phyloP scores from a whole-genome alignment of 1,140 invertebrate genomes.

The Platyscapa corneri region DNA sequence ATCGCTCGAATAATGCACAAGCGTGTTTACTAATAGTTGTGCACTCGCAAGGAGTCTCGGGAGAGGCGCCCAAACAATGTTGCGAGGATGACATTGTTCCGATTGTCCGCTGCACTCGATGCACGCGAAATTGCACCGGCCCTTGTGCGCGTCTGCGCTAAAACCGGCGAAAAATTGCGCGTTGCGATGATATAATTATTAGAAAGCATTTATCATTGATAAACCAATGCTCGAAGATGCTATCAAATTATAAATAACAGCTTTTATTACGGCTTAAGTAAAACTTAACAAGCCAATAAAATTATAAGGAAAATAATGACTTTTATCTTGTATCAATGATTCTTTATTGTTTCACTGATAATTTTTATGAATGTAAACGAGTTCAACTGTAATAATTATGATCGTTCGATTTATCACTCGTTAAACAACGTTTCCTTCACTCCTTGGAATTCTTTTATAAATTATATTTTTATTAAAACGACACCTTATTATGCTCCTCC shows the following conservation, averaged over 20 bases:
- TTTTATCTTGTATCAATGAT: neutral
- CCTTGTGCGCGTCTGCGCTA: neutral
- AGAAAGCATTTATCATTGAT: neutral
- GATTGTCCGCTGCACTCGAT: neutral
- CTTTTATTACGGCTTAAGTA: neutral
- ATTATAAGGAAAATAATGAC: neutral
- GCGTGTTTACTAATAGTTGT: neutral
- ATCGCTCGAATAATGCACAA: neutral
- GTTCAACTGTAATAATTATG: neutral
- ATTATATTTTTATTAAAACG: neutral
- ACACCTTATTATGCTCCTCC: neutral
- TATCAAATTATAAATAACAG: neutral
- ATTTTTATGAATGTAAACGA: neutral
- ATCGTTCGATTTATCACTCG: neutral
- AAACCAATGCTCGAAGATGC: neutral
- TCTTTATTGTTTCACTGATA: slow-evolving; percentile 3
- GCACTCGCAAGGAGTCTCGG: neutral
- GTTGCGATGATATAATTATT: neutral
- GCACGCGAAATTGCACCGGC: neutral
- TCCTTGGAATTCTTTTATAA: neutral
- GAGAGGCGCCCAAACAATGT: neutral
- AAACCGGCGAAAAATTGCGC: no score
- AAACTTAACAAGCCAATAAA: neutral
- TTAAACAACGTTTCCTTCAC: neutral
- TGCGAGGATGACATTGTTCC: neutral